Conservation (phyloP, 2,797 vertebrate species). For the Anguilla anguilla region DNA sequence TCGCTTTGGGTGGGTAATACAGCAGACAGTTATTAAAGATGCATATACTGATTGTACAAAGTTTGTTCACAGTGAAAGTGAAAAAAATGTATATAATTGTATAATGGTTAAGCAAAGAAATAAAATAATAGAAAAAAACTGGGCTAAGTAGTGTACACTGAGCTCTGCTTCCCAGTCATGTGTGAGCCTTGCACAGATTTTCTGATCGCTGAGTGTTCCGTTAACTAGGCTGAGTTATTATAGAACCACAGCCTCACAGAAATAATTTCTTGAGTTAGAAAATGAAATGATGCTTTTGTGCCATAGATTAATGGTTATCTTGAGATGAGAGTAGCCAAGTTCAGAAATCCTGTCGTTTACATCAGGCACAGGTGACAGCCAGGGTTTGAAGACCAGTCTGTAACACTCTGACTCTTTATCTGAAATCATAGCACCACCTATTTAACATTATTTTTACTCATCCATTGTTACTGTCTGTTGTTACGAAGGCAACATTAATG, state of each 20-base stretch:
- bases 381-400: not conserved
- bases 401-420: not conserved
- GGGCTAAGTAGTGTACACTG: not conserved
- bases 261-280: not conserved
- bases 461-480: not conserved
- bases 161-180: not conserved
- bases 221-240: not conserved
- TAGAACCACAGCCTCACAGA: not conserved
- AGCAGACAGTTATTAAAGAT: no score
- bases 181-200: not conserved
- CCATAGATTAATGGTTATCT: not conserved
- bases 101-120: no score
- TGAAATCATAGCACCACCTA: not conserved
- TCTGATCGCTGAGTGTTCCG: not conserved
- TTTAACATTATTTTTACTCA: not conserved
- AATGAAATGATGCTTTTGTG: not conserved
- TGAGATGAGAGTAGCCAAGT: not conserved
- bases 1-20: no score
- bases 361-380: not conserved
- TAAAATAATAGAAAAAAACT: not conserved
- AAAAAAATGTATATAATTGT: not conserved
- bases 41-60: no score
- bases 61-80: not conserved
- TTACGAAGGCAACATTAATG: not conserved
- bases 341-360: not conserved